Base-by-base conservation (phyloP, 2,888 invertebrate species). In the Meiosimyza decipiens region DNA sequence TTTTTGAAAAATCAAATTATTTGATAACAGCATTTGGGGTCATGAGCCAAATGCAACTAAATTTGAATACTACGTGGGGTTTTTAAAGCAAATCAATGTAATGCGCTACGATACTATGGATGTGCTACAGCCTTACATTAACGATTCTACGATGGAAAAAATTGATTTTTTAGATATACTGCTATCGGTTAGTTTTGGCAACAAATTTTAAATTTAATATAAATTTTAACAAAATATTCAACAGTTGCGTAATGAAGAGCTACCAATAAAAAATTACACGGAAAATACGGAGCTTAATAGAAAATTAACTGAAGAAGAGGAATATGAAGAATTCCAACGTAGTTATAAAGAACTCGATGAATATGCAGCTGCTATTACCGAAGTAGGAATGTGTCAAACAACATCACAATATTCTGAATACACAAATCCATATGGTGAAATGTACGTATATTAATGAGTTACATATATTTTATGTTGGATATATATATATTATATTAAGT, bases 361-460 rank as follows among this genome's bases (percentile, higher is more conserved):
- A 22, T 77, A 79, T 74, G 83, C 80, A 5, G 78, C 80, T 1
- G 82, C 81, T 6, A 81, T 86, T 3, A 86, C 85, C 0, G 86
- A 86, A 76, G 78, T 79, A 64, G 87, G 86, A 7, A 70, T 86
- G 47, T 86, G 86, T 67, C 80, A 80, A 49, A 83, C 86, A 3
- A 81, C 80, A 6, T 81, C 82, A 7, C 82, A 77, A 22, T 62
- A 83, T 3, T 71, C 78, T 1, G 77, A 78, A 13, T 85, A 81
- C 69, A 82, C 81, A 12, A 82, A 83, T 77, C 85, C 85, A 2
- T 79, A 76, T 76, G 79, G 82, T 52, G 73, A 74, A 49, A 22
- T 79, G 86, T 80, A 71, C 69, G 77, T 75, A 64, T 6, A 7
- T 40, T 28, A 28, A 22, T 22, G 22, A 22, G 22, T 22, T 22